These are phyloP conservation scores for Coracopsis vasa DNA, from an alignment of 2,113 vertebrate species.

Conservation along the genomic window DNA sequence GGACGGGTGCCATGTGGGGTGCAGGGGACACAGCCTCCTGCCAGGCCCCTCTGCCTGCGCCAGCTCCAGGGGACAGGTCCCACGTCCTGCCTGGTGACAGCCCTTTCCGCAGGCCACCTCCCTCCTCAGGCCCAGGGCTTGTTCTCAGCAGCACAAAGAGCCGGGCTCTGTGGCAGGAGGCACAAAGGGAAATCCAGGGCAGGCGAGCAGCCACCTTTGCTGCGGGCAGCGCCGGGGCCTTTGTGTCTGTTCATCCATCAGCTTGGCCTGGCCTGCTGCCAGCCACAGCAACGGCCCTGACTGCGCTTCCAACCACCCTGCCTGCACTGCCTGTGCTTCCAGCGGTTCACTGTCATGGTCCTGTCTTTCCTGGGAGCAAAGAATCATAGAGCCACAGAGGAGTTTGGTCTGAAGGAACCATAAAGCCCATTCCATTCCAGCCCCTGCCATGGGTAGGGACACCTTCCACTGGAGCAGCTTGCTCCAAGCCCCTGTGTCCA, in stretches of 20 bases:
- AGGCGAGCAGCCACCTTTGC: not conserved
- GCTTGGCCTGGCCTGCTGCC: not conserved
- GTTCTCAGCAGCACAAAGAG: not conserved
- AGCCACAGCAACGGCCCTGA: not conserved
- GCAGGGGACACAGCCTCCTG: not conserved
- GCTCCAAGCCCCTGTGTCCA: no score
- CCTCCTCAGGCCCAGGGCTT: not conserved
- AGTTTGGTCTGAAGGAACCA: not conserved
- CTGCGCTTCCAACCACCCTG: not conserved
- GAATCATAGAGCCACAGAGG: not conserved
- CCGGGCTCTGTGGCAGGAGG: not conserved
- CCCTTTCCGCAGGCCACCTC: not conserved
- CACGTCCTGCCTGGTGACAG: not conserved
- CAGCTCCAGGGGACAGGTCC: not conserved
- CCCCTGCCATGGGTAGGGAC: not conserved
- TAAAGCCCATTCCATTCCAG: not conserved
- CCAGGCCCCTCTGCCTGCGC: not conserved
- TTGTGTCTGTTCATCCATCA: not conserved
- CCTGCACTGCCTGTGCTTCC: not conserved
- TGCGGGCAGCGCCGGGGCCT: not conserved
- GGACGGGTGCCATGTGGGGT: not conserved
- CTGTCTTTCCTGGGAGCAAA: not conserved
- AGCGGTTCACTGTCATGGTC: not conserved
- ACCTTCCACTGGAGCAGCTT: no score
- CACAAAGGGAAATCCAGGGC: not conserved